Conservation (phyloP, 2,888 invertebrate species). For the Caenorhabditis becei region DNA sequence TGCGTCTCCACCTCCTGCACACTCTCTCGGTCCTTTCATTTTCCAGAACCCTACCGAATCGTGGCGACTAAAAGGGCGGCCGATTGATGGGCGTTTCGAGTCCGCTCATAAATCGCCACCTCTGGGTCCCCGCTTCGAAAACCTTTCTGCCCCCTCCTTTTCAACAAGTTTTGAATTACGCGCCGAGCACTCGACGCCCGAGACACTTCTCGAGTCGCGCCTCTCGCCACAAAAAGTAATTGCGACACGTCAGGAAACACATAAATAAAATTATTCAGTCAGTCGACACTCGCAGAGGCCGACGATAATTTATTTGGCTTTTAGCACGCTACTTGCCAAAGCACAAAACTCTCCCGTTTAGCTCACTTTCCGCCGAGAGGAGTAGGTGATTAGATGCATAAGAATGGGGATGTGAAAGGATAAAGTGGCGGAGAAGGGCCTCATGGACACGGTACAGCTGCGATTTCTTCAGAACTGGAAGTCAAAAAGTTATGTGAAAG, state of each 20-base stretch:
- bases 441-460: no score
- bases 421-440: no score
- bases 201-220: not conserved
- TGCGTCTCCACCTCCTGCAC: not conserved
- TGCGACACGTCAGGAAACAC: slow-evolving; percentile 63
- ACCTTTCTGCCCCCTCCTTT: slow-evolving; percentile 37
- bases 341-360: not conserved
- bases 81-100: slow-evolving; percentile 57
- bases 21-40: not conserved
- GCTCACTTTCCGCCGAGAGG: slow-evolving; percentile 1
- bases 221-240: slow-evolving; percentile 46
- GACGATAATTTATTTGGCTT: slow-evolving; percentile 62
- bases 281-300: slow-evolving; percentile 24
- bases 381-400: slow-evolving; percentile 9
- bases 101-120: slow-evolving; percentile 57
- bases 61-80: slow-evolving; percentile 26
- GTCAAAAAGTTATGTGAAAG: no score
- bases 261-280: slow-evolving; percentile 65
- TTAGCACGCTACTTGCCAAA: slow-evolving; percentile 45
- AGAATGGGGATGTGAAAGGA: not conserved
- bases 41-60: not conserved
- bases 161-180: slow-evolving; percentile 61
- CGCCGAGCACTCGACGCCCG: slow-evolving; percentile 12
- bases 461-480: no score
- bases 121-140: slow-evolving; percentile 20